A percentile compares a stretch with the other conserved stretches of the same genome.
Evolutionary conservation across 2,797 vertebrate species (phyloP).

Genomic region (Alosa sapidissima): DNA sequence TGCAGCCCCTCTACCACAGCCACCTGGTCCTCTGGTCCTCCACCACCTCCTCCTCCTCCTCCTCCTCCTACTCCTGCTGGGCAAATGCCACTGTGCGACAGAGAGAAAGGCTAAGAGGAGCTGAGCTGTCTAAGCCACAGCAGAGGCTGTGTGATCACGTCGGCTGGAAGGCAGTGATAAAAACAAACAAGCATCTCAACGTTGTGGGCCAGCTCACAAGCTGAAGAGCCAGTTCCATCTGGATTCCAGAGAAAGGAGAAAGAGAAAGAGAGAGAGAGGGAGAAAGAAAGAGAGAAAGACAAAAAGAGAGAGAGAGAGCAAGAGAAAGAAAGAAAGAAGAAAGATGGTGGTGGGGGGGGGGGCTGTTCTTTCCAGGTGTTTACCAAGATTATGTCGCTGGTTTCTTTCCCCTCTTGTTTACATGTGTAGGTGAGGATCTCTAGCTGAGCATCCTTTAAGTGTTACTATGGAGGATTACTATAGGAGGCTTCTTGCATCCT

Average conservation of each 20-base stretch:
- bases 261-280: not conserved
- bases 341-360: not conserved
- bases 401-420: not conserved
- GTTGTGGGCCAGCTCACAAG: not conserved
- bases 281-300: not conserved
- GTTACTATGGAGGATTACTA: not conserved
- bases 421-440: slow-evolving; percentile 13
- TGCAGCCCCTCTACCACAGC: not conserved
- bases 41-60: not conserved
- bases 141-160: not conserved
- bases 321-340: not conserved
- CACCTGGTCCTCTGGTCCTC: not conserved
- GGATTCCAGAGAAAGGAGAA: not conserved
- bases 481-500: not conserved
- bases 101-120: not conserved
- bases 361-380: not conserved
- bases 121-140: slow-evolving; percentile 7
- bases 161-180: not conserved
- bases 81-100: not conserved
- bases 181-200: not conserved
- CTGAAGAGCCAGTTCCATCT: not conserved
- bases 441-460: not conserved
- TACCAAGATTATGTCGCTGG: not conserved
- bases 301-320: not conserved
- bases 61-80: not conserved